Base-by-base conservation (phyloP, 2,888 invertebrate genomes). In the Therioaphis trifolii region DNA sequence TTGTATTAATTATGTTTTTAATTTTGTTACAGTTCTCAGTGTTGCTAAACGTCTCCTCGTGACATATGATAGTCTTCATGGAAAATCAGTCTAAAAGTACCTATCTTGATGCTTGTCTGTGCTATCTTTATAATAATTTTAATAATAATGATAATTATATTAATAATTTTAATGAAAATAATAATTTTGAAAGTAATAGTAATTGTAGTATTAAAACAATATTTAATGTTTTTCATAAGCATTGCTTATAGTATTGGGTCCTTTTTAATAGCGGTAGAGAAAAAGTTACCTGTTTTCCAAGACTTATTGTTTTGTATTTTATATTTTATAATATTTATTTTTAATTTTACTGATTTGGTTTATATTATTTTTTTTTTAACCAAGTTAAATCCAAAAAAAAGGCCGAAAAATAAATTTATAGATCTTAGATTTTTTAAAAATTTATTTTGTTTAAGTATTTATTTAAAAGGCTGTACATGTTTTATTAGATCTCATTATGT, bases 31-130 rank as follows among this genome's bases (percentile, higher is more conserved):
- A 82, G 82, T 72, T 72, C 40, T 82, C 82, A 82, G 82, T 82
- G 82, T 63, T 82, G 82, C 82, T 82, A 63, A 82, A 82, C 72
- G 72, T 82, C 72, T 82, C 82, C 82, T 82, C 82, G 82, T 82
- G 82, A 82, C 82, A 82, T 82, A 82, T 82, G 35, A 82, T 63
- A 82, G 82, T 82, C 40, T 82, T 82, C 74, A 72, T 82, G 63
- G 82, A 82, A 82, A 82, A 61, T 63, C 72, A 82, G 61, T 82
- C 61, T 82, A 82, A 52, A 82, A 82, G 82, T 82, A 82, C 82
- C 63, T 82, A 72, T 63, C 82, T 74, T 74, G 58, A 82, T 82
- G 82, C 82, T 82, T 82, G 72, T 72, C 82, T 82, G 82, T 72
- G 63, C 72, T 82, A 72, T 82, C 82, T 82, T 69, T 58, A 69